phyloP scores from a whole-genome alignment of 1,140 invertebrate genomes.

The Atta texana region DNA sequence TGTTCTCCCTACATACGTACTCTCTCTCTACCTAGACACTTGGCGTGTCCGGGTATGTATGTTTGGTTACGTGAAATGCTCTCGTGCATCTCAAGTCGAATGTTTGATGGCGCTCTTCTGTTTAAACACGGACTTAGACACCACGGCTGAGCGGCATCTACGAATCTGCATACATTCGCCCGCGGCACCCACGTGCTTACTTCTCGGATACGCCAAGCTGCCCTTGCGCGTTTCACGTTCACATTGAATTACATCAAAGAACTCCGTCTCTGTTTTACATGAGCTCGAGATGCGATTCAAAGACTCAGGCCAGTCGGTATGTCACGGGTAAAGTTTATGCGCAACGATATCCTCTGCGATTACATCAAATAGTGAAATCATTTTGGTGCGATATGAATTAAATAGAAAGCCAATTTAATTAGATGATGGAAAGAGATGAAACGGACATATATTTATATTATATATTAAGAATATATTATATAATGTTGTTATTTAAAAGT shows the following conservation, averaged over 20 bases:
- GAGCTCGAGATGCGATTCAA: constrained; percentile 29
- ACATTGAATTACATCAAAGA: constrained; percentile 58
- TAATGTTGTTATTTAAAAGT: neutral
- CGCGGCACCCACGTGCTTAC: constrained; percentile 22
- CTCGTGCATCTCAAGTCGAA: constrained; percentile 77
- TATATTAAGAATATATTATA: no score
- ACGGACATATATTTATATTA: neutral
- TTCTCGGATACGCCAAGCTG: constrained; percentile 10
- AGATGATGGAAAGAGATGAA: neutral
- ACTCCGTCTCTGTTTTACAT: constrained; percentile 25
- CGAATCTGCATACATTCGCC: constrained; percentile 69
- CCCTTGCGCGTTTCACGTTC: constrained; percentile 30
- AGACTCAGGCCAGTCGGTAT: neutral
- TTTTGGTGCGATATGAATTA: neutral
- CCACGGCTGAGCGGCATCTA: constrained; percentile 62
- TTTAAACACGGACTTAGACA: constrained; percentile 74
- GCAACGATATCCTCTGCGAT: neutral
- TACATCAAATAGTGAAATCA: neutral
- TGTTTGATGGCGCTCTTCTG: constrained; percentile 76
- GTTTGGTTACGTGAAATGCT: constrained; percentile 78
- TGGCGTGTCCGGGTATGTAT: constrained; percentile 72
- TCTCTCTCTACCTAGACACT: constrained; percentile 38
- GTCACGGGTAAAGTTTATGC: constrained; percentile 7
- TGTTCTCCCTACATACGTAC: constrained; percentile 15
- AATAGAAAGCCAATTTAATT: constrained; percentile 5